These are phyloP conservation scores for Malthinus seriepunctatus DNA, from an alignment of 2,888 invertebrate genomes.

Conservation along the genomic window DNA sequence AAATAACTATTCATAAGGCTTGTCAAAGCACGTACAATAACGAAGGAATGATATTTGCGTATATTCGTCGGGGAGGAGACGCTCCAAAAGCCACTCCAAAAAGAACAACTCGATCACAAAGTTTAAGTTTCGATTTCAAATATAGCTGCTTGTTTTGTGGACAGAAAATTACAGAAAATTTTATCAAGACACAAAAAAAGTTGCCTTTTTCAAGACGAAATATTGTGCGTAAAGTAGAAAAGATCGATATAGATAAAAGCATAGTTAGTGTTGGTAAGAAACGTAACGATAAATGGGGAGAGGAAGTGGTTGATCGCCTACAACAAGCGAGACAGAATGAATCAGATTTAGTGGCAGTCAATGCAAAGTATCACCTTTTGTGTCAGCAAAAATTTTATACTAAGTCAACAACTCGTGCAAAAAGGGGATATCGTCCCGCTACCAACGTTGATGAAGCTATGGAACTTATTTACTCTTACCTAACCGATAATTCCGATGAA, in stretches of 20 bases:
- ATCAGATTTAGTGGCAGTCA: conserved; percentile 13
- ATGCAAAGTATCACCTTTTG: conserved; percentile 12
- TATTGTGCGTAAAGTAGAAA: neutral
- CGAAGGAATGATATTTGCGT: neutral
- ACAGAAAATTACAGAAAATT: neutral
- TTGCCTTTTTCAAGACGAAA: neutral
- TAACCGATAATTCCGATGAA: conserved; percentile 3
- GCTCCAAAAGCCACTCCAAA: neutral
- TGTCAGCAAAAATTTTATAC: conserved; percentile 1
- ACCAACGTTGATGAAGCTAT: conserved; percentile 27
- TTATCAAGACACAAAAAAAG: conserved; percentile 2
- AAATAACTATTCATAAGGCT: neutral
- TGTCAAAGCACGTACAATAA: conserved; percentile 1
- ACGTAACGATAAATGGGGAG: conserved; percentile 11
- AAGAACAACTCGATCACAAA: neutral
- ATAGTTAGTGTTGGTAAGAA: neutral
- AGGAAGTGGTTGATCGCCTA: conserved; percentile 10
- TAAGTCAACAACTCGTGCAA: neutral
- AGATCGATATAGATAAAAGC: neutral
- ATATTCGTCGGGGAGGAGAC: neutral
- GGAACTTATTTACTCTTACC: conserved; percentile 23
- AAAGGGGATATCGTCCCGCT: conserved; percentile 18
- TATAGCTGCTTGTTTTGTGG: conserved; percentile 1
- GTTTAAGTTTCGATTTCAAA: neutral
- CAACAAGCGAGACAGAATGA: neutral